These are phyloP conservation scores for Tholera decimalis DNA, from an alignment of 2,888 invertebrate genomes.

Conservation along the genomic window DNA sequence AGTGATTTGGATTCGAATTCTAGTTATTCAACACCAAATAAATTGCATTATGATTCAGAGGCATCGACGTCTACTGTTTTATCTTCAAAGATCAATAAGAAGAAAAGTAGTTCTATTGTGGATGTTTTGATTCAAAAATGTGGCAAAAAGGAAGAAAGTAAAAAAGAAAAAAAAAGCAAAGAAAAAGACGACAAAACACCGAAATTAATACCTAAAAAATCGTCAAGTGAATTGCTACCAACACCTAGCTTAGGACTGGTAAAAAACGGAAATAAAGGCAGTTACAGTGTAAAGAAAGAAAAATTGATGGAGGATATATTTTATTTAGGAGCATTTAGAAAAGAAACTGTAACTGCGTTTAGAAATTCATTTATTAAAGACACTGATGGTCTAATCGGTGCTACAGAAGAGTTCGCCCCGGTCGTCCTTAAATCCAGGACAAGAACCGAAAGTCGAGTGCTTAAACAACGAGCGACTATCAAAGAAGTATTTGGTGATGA, in stretches of 20 bases:
- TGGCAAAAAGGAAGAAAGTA: conserved; percentile 91
- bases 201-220: conserved; percentile 91
- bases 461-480: conserved; percentile 94
- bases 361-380: conserved; percentile 93
- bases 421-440: conserved; percentile 94
- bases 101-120: conserved; percentile 91
- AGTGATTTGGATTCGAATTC: conserved; percentile 94
- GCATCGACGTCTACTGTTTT: conserved; percentile 93
- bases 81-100: conserved; percentile 89
- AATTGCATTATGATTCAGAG: conserved; percentile 93
- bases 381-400: conserved; percentile 90
- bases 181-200: conserved; percentile 91
- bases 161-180: conserved; percentile 85
- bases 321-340: conserved; percentile 93
- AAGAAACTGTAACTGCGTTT: conserved; percentile 93
- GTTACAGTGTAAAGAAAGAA: conserved; percentile 84
- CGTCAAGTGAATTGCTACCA: conserved; percentile 90
- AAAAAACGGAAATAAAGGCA: conserved; percentile 84
- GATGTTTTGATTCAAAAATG: conserved; percentile 93
- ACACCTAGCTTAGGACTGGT: conserved; percentile 92
- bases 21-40: conserved; percentile 91
- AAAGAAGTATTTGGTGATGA: conserved; percentile 96
- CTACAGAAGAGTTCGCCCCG: conserved; percentile 93
- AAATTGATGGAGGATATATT: conserved; percentile 91
- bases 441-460: conserved; percentile 93